Evolutionary conservation across 2,113 vertebrate species (phyloP), one percentile per base, ranked within the genome.

Genomic region (Cercocebus atys): DNA sequence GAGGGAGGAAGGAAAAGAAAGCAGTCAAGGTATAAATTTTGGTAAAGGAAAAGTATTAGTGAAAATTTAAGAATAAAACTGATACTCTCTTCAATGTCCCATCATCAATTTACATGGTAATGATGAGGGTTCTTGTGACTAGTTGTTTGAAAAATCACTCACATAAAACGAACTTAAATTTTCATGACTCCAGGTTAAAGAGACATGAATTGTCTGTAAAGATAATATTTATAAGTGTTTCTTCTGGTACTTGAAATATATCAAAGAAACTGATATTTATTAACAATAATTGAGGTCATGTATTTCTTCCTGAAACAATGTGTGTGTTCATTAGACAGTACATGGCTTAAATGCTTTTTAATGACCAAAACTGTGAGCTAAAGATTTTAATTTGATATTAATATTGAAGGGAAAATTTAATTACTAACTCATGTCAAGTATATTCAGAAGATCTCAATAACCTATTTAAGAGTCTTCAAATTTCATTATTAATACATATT

Each of bases 251-350:
- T 90, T 85, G 59, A 94, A 95, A 87, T 88, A 82, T 47, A 89
- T 79, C 72, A 93, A 92, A 95, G 45, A 66, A 94, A 81, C 32
- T 25, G 17, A 78, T 90, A 85, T 68, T 92, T 90, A 85, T 82
- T 92, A 91, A 10, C 88, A 84, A 97, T 80, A 86, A 95, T 25
- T 57, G 47, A 89, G 79, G 87, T 83, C 61, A 59, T 93, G 22
- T 6, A 94, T 91, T 86, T 96, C 22, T 7, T 83, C 38, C 78
- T 92, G 52, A 97, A 96, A 91, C 66, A 95, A 82, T 84, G 32
- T 66, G 0, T 82, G 6, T 88, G 20, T 38, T 12, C 6, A 82
- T 72, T 73, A 89, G 55, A 88, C 6, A 86, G 7, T n/a, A 89
- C n/a, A 20, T 18, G 13, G 76, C 8, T 25, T 92, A 61, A 79